phyloP scores from a whole-genome alignment of 1,140 invertebrate species.

The Archegozetes longisetosus region DNA sequence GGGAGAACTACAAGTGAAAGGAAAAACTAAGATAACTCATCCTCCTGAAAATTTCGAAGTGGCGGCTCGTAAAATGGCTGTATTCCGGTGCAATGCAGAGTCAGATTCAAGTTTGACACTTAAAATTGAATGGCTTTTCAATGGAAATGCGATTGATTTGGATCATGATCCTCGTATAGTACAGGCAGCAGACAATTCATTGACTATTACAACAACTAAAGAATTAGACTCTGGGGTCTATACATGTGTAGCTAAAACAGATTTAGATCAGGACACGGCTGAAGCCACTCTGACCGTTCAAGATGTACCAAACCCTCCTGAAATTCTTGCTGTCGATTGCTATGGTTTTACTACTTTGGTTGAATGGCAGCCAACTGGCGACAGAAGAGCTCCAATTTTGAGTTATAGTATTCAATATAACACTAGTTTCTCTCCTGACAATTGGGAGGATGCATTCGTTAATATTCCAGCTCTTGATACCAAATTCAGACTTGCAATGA shows the following conservation, averaged over 20 bases:
- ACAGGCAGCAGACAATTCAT: conserved; percentile 56
- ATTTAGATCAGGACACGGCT: conserved; percentile 63
- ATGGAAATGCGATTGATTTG: conserved; percentile 69
- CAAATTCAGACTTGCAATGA: conserved; percentile 54
- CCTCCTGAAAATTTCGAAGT: conserved; percentile 79
- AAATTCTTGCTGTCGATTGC: conserved; percentile 46
- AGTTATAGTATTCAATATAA: conserved; percentile 84
- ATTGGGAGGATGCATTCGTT: conserved; percentile 63
- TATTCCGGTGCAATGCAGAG: conserved; percentile 81
- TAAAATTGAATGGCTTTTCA: conserved; percentile 70
- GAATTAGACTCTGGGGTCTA: conserved; percentile 88
- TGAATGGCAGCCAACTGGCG: conserved; percentile 69
- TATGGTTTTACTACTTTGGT: conserved; percentile 50
- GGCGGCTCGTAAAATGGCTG: conserved; percentile 65
- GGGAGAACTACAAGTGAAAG: conserved; percentile 62
- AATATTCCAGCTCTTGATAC: conserved; percentile 60
- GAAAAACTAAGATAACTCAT: conserved; percentile 63
- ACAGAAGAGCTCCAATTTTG: conserved; percentile 84
- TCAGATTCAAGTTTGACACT: conserved; percentile 60
- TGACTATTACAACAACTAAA: conserved; percentile 81
- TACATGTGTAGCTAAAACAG: conserved; percentile 83
- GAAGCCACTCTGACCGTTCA: conserved; percentile 80
- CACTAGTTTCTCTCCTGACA: conserved; percentile 80
- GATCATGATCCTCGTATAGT: conserved; percentile 52
- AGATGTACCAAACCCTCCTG: conserved; percentile 82